A percentile compares a stretch with the other conserved stretches of the same genome.
phyloP scores from a whole-genome alignment of 2,888 invertebrate species.

The Pyralis farinalis region DNA sequence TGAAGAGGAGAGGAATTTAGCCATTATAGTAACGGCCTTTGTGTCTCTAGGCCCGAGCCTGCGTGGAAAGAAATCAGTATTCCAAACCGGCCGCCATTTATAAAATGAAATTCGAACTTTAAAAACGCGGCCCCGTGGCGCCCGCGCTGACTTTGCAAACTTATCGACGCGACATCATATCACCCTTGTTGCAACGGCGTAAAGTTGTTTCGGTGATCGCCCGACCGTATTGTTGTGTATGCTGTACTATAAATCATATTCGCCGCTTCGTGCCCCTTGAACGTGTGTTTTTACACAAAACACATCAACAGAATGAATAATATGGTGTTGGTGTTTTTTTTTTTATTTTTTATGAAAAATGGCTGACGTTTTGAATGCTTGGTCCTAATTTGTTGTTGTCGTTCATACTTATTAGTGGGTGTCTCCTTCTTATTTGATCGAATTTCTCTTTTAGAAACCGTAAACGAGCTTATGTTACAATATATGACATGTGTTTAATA shows the following conservation, averaged over 20 bases:
- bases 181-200: slow-evolving; percentile 22
- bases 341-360: slow-evolving; percentile 43
- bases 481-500: too few species aligned
- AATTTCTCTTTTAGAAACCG: slow-evolving; percentile 16
- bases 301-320: slow-evolving; percentile 57
- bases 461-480: too few species aligned
- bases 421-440: slow-evolving; percentile 23
- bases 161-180: slow-evolving; percentile 11
- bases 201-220: slow-evolving; percentile 28
- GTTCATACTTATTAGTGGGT: slow-evolving; percentile 20
- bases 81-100: slow-evolving; percentile 61
- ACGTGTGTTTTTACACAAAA: slow-evolving; percentile 71
- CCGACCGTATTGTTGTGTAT: slow-evolving; percentile 13
- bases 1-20: too few species aligned
- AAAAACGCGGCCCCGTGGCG: slow-evolving; percentile 69
- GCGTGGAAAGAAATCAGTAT: slow-evolving; percentile 43
- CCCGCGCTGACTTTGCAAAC: slow-evolving; percentile 43
- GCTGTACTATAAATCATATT: slow-evolving; percentile 67
- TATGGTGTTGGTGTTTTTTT: slow-evolving; percentile 34
- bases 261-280: slow-evolving; percentile 54
- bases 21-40: slow-evolving; percentile 4
- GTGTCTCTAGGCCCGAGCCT: not conserved
- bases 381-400: slow-evolving; percentile 43
- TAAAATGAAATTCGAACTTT: slow-evolving; percentile 62
- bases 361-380: slow-evolving; percentile 39